phyloP scores from a whole-genome alignment of 92 coral and sea anemone genomes.

The Porites cylindrica region DNA sequence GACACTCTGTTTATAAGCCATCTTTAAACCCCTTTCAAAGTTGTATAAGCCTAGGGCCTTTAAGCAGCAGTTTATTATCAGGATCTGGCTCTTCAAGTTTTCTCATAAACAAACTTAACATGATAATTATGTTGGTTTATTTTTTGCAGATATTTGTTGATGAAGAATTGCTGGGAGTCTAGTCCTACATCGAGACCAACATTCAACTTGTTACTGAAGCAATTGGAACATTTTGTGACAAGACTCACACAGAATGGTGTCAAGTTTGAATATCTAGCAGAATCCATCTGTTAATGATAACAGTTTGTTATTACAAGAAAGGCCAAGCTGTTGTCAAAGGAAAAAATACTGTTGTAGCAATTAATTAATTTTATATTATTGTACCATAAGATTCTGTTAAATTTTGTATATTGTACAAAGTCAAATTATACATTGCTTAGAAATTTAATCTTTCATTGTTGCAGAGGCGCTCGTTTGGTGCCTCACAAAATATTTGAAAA shows the following conservation, averaged over 20 bases:
- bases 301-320: not conserved
- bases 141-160: slow-evolving; percentile 66
- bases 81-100: too few species aligned
- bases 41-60: too few species aligned
- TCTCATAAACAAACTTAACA: not conserved
- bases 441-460: not conserved
- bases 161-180: slow-evolving; percentile 72
- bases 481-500: not conserved
- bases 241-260: slow-evolving; percentile 47
- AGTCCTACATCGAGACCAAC: slow-evolving; percentile 75
- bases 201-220: slow-evolving; percentile 63
- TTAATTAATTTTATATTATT: slow-evolving; percentile 31
- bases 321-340: not conserved
- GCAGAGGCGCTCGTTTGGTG: not conserved
- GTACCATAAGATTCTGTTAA: slow-evolving; percentile 33
- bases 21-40: too few species aligned
- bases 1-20: too few species aligned
- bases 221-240: slow-evolving; percentile 49
- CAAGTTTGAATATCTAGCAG: slow-evolving; percentile 51
- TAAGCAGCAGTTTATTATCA: too few species aligned
- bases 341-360: not conserved
- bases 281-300: slow-evolving; percentile 43
- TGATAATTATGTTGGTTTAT: not conserved
- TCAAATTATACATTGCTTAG: slow-evolving; percentile 4
- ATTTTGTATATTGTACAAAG: slow-evolving; percentile 47